These are phyloP conservation scores for Himalopsyche tibetana DNA, from an alignment of 2,888 invertebrate species.

Conservation along the genomic window DNA sequence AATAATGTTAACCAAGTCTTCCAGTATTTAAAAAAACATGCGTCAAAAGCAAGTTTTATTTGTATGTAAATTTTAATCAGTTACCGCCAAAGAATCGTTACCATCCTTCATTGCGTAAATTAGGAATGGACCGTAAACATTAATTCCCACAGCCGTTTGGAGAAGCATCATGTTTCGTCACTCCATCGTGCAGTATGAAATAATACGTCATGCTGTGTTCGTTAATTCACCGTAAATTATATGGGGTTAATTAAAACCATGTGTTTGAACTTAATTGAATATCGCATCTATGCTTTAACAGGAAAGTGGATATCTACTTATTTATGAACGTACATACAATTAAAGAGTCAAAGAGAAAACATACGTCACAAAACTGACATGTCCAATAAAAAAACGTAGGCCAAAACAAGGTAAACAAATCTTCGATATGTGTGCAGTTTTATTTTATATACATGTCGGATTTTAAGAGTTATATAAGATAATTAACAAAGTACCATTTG, in stretches of 20 bases:
- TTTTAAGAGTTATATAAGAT: too few species aligned
- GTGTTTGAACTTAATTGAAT: conserved; percentile 46
- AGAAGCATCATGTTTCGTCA: conserved; percentile 39
- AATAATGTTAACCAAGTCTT: too few species aligned
- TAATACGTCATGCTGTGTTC: conserved; percentile 50
- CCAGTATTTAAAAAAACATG: too few species aligned
- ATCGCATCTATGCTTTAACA: not conserved
- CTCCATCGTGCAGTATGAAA: conserved; percentile 29
- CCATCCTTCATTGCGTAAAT: not conserved
- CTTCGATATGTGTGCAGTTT: too few species aligned
- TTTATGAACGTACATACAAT: not conserved
- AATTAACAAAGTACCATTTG: too few species aligned
- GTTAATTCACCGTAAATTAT: conserved; percentile 49
- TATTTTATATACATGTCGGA: too few species aligned
- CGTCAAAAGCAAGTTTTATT: not conserved
- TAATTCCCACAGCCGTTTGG: conserved; percentile 29
- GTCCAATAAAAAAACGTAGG: too few species aligned
- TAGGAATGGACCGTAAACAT: conserved; percentile 29
- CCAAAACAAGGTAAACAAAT: too few species aligned
- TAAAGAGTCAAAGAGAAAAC: too few species aligned
- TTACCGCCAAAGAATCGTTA: not conserved
- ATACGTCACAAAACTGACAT: too few species aligned
- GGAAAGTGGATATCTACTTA: not conserved
- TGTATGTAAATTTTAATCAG: not conserved
- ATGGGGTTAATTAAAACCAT: conserved; percentile 53